Percentiles rank a stretch among this genome's conserved stretches.
Conservation (phyloP, 2,797 vertebrate genomes). For the Sebastes aleutianus region DNA sequence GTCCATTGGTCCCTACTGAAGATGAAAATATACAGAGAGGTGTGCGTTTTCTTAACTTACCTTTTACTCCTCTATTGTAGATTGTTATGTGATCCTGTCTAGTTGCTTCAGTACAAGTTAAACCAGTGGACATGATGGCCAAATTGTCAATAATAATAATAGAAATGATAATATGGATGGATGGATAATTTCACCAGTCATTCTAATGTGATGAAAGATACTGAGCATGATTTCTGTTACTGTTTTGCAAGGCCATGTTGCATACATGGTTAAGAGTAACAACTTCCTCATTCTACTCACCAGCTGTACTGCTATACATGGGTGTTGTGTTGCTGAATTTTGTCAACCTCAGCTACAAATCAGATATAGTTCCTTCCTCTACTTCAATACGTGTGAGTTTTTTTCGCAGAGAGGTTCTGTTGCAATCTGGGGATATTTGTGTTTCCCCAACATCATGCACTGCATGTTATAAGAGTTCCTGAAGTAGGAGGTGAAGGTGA, state of each 20-base stretch:
- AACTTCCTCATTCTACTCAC: conserved; percentile 12
- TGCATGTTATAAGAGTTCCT: conserved; percentile 7
- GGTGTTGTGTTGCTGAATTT: neutral
- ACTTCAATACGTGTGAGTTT: neutral
- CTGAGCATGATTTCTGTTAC: neutral
- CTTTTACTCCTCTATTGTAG: neutral
- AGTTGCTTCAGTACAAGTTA: neutral
- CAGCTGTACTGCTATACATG: neutral
- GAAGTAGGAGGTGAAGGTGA: neutral
- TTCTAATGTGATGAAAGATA: neutral
- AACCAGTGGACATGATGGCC: neutral
- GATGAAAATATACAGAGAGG: too few species aligned
- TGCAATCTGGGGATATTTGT: conserved; percentile 10
- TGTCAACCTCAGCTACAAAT: conserved; percentile 10
- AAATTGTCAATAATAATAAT: neutral
- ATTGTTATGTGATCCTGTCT: neutral
- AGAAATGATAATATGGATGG: too few species aligned
- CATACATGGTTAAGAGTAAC: neutral
- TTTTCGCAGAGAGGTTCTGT: neutral
- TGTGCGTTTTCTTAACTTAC: too few species aligned
- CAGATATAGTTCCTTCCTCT: conserved; percentile 14
- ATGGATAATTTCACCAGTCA: neutral
- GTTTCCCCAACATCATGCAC: neutral
- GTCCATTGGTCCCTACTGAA: too few species aligned
- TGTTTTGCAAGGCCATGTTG: conserved; percentile 14